Base-by-base conservation (phyloP, 2,797 vertebrate genomes). In the Xiphophorus birchmanni region DNA sequence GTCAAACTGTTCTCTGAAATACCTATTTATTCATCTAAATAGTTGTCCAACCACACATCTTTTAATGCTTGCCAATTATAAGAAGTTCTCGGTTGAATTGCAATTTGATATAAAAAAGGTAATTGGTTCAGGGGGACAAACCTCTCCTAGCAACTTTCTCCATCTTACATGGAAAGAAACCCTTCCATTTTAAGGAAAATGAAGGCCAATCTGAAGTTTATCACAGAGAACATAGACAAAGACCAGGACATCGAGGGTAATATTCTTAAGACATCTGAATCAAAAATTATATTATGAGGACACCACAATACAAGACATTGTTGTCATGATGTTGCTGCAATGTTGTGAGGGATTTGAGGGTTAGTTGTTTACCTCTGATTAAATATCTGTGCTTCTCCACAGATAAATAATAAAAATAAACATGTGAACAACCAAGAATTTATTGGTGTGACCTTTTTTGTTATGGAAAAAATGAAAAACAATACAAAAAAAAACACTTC, bases 1-100 rank as follows among this genome's bases (percentile, higher is more conserved):
- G 65, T 73, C 26, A 82, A 83, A 74, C 32, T 80, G 44, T 37
- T 10, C 63, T 45, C 60, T 74, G 2, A 18, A 26, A n/a, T 17
- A 23, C 29, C 6, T 42, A 52, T 3, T 26, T 18, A 8, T 29
- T 60, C 5, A 32, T 60, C n/a, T 5, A 13, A 60, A 15, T 32
- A 60, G 29, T 56, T 56, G 8, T 56, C 54, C 26, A 56, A 54
- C 23, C 23, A n/a, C 3, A n/a, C 7, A 1, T 15, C 12, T 7
- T 32, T 60, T 32, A 60, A 60, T 29, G n/a, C n/a, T 60, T 60
- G n/a, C 15, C 12, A 23, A 56, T 12, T 12, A 32, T 60, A 26
- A 32, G n/a, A 15, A 60, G 58, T 60, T 60, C 58, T 60, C 12
- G 13, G 58, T 32, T 29, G 4, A n/a, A 58, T 29, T 58, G n/a